A percentile compares a stretch with the other conserved stretches of the same genome.
These are phyloP conservation scores for Muraenolepis orangiensis DNA, from an alignment of 2,797 vertebrate genomes.

Conservation along the genomic window DNA sequence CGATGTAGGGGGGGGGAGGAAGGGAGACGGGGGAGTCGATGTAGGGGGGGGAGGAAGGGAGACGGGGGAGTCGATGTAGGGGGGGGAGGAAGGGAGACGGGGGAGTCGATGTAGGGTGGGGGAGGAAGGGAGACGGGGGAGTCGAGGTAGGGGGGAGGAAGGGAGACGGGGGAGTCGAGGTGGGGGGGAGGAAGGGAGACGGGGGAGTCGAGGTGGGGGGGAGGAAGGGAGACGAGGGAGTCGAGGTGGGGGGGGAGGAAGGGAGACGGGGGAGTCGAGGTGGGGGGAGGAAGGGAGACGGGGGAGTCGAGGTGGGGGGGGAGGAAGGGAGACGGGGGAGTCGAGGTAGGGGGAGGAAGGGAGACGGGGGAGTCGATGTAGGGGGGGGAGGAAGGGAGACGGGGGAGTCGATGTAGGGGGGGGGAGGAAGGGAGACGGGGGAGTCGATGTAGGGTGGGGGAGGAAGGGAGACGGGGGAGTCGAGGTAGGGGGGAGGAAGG, in stretches of 20 bases:
- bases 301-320: not conserved
- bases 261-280: too few species aligned
- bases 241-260: too few species aligned
- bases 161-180: not conserved
- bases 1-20: not conserved
- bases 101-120: not conserved
- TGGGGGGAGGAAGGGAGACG: not conserved
- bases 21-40: not conserved
- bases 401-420: too few species aligned
- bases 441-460: not conserved
- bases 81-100: not conserved
- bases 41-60: too few species aligned
- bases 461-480: too few species aligned
- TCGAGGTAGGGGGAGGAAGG: conserved; percentile 11
- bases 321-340: too few species aligned
- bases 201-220: too few species aligned
- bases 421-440: not conserved
- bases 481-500: conserved; percentile 9
- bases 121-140: too few species aligned
- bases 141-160: not conserved
- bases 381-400: too few species aligned
- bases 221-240: not conserved
- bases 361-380: not conserved
- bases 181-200: too few species aligned
- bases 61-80: too few species aligned